Evolutionary conservation across 2,113 vertebrate genomes (phyloP).

Genomic region (Eolophus roseicapilla): DNA sequence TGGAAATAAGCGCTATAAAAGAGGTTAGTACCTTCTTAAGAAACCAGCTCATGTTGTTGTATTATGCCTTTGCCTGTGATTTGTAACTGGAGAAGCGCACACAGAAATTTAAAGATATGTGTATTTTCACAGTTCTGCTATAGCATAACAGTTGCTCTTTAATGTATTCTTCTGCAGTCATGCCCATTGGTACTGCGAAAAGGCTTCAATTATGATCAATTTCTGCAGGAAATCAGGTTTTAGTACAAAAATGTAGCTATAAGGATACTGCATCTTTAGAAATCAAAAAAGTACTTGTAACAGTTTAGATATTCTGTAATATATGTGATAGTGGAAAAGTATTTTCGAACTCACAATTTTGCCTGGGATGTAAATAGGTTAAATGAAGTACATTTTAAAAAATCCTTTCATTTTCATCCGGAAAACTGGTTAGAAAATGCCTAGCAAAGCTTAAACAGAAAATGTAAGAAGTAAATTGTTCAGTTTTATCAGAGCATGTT

Average conservation of each 20-base stretch:
- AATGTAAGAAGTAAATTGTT: background rate
- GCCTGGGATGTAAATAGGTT: conserved; percentile 86
- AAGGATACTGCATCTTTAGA: conserved; percentile 80
- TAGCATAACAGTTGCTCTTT: background rate
- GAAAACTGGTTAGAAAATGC: conserved; percentile 57
- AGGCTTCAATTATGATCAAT: conserved; percentile 50
- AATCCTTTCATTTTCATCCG: conserved; percentile 79
- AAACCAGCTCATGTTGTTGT: conserved; percentile 58
- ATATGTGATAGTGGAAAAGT: conserved; percentile 84
- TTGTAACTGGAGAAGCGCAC: conserved; percentile 66
- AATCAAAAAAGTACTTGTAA: conserved; percentile 76
- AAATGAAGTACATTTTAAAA: conserved; percentile 64
- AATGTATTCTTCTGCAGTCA: conserved; percentile 40
- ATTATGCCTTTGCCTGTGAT: conserved; percentile 68
- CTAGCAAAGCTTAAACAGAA: conserved; percentile 60
- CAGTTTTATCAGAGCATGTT: conserved; percentile 24
- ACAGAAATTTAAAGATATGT: conserved; percentile 47
- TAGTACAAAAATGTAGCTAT: conserved; percentile 39
- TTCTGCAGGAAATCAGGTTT: conserved; percentile 57
- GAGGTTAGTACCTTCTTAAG: conserved; percentile 60
- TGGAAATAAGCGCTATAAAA: conserved; percentile 50
- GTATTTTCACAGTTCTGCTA: conserved; percentile 69
- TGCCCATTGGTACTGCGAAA: conserved; percentile 57
- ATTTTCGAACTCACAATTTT: conserved; percentile 86
- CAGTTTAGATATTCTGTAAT: conserved; percentile 84